Base-by-base conservation (phyloP, 2,888 invertebrate genomes). In the Bellardia bayeri region DNA sequence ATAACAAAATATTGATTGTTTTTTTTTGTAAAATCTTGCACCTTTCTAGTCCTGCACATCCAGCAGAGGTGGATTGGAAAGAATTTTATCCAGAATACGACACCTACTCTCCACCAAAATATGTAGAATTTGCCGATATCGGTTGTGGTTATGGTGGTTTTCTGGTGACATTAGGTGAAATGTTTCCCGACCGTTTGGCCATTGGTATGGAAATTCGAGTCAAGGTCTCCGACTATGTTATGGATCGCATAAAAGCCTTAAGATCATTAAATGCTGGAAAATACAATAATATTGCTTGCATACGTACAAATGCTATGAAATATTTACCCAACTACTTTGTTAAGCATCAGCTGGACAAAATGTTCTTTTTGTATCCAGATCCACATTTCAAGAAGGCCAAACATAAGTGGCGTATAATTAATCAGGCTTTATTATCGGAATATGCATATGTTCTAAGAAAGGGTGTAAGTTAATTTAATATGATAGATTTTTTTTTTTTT, bases 71-170 rank as follows among this genome's bases (percentile, higher is more conserved):
- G 95, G 95, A 98, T 91, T 99, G 99, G 99, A 95, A 95, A 30
- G 91, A 93, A 16, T 94, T 97, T 63, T 99, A 97, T 93, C 97
- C 98, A 3, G 93, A 94, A 71, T 87, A 74, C 54, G 64, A 71
- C 3, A 90, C 93, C 4, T 91, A 93, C 64, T 91, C 93, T 66
- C 92, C 93, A 68, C 92, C 92, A 1, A 91, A 94, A 63, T 89
- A 93, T 84, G 97, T 99, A 0, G 97, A 98, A 93, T 99, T 99
- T 94, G 96, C 98, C 40, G 99, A 99, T 94, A 95, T 99, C 90
- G 99, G 99, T 0, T 99, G 99, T 94, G 99, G 99, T 1, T 99
- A 99, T 94, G 99, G 99, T 42, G 99, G 99, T 13, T 94, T 99
- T 81, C 64, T 94, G 96, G 98, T 99, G 69, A 97, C 97, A n/a